A percentile compares a stretch with the other conserved stretches of the same genome.
These are phyloP conservation scores for Drosophila erecta DNA, from an alignment of 1,140 invertebrate species.

Conservation along the genomic window DNA sequence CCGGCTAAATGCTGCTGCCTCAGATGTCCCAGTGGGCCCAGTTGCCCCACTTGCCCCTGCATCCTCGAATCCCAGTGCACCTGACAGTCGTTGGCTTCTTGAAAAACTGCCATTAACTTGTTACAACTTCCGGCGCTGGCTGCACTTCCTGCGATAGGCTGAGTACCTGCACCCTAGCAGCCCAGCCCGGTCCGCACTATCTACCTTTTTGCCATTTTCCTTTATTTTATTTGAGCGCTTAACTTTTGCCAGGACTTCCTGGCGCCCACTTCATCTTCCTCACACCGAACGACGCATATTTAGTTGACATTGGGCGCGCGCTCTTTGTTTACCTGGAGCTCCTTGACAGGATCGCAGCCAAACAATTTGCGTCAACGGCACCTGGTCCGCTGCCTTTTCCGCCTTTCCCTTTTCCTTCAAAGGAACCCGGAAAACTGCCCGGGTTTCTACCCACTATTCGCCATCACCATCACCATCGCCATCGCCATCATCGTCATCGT, in stretches of 20 bases:
- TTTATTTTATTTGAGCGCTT: conserved; percentile 69
- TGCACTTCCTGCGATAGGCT: conserved; percentile 57
- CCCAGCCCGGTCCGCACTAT: conserved; percentile 9
- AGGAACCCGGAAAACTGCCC: conserved; percentile 12
- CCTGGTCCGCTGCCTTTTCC: conserved; percentile 38
- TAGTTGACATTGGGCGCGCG: conserved; percentile 63
- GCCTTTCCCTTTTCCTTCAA: not conserved
- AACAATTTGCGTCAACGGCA: conserved; percentile 75
- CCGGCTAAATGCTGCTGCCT: conserved; percentile 24
- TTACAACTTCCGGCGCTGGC: conserved; percentile 74
- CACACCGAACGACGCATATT: conserved; percentile 67
- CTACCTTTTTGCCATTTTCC: conserved; percentile 42
- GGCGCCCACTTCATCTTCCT: conserved; percentile 70
- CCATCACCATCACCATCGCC: conserved; percentile 1
- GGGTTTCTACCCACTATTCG: conserved; percentile 33
- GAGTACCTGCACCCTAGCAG: conserved; percentile 2
- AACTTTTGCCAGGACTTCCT: conserved; percentile 68
- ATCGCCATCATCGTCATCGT: conserved; percentile 43
- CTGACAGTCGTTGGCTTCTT: conserved; percentile 73
- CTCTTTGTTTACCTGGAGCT: conserved; percentile 67
- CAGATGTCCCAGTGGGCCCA: not conserved
- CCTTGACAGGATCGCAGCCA: conserved; percentile 70
- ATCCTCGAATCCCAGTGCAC: conserved; percentile 19
- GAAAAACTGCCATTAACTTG: conserved; percentile 82
- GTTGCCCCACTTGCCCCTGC: not conserved